phyloP scores from a whole-genome alignment of 2,113 vertebrate species.

The Leptodactylus fuscus region DNA sequence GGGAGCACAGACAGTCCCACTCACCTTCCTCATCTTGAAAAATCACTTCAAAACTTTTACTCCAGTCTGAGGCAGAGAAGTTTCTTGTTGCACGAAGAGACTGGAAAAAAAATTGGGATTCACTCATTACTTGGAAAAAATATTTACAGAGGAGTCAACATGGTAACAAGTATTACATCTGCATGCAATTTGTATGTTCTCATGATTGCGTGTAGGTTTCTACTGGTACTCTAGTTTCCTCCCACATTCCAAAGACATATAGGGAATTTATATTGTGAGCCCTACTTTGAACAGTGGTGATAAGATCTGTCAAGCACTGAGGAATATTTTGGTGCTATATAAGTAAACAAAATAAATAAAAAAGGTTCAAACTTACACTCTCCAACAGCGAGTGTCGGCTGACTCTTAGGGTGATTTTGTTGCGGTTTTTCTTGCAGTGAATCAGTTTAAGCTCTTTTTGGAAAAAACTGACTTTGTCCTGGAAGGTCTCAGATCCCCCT shows the following conservation, averaged over 20 bases:
- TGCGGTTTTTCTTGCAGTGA: constrained; percentile 92
- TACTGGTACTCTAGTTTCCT: too few relatives aligned
- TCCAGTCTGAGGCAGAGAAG: constrained; percentile 98
- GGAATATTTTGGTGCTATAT: too few relatives aligned
- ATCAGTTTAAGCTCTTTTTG: constrained; percentile 94
- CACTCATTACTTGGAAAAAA: background rate
- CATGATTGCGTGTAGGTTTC: too few relatives aligned
- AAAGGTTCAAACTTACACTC: constrained; percentile 77
- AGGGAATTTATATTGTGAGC: too few relatives aligned
- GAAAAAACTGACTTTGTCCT: constrained; percentile 98
- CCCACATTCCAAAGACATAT: too few relatives aligned
- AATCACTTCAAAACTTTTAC: constrained; percentile 97
- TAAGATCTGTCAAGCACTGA: too few relatives aligned
- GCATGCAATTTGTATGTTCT: too few relatives aligned
- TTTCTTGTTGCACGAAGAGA: constrained; percentile 93
- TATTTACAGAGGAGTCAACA: background rate
- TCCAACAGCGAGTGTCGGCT: constrained; percentile 88
- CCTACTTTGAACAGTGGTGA: too few relatives aligned
- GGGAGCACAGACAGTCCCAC: constrained; percentile 28
- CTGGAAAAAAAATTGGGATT: constrained; percentile 68
- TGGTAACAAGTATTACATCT: too few relatives aligned
- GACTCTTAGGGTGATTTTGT: constrained; percentile 94
- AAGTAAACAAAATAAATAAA: too few relatives aligned
- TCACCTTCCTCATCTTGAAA: constrained; percentile 98
- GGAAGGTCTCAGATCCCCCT: constrained; percentile 98